Percentiles rank a stretch among this genome's conserved stretches.
Evolutionary conservation across 2,797 vertebrate genomes (phyloP).

Genomic region (Falco peregrinus): DNA sequence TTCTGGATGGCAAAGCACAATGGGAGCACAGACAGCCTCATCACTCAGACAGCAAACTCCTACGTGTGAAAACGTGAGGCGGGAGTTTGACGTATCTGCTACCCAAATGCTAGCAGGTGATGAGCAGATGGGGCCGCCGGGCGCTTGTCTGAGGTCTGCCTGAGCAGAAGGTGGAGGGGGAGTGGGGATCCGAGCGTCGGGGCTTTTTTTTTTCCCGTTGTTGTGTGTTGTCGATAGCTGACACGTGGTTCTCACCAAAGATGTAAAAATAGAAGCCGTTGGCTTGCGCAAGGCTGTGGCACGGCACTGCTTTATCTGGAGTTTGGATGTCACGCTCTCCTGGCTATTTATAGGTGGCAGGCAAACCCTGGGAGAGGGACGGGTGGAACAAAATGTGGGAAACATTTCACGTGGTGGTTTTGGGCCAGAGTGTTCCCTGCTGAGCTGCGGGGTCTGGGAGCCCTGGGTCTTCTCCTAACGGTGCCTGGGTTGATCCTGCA

Average conservation of each 20-base stretch:
- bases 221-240: conserved; percentile 59
- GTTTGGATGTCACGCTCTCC: conserved; percentile 52
- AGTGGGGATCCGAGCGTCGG: conserved; percentile 15
- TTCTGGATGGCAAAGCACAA: conserved; percentile 45
- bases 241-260: conserved; percentile 70
- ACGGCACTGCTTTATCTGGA: conserved; percentile 35
- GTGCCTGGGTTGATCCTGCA: neutral
- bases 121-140: conserved; percentile 59
- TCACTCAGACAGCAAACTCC: conserved; percentile 51
- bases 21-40: conserved; percentile 46
- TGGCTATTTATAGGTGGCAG: conserved; percentile 66
- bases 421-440: neutral
- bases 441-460: neutral
- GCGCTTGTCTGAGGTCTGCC: conserved; percentile 64
- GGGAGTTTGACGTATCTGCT: conserved; percentile 52
- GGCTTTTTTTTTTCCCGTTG: neutral
- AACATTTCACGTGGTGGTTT: neutral
- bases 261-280: conserved; percentile 72
- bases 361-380: conserved; percentile 7
- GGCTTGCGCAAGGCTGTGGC: conserved; percentile 31
- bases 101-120: conserved; percentile 69
- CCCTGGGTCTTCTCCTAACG: neutral
- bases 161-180: conserved; percentile 59
- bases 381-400: neutral
- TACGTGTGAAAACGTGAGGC: conserved; percentile 46